These are phyloP conservation scores for Machimus atricapillus DNA, from an alignment of 2,888 invertebrate genomes.

Conservation along the genomic window DNA sequence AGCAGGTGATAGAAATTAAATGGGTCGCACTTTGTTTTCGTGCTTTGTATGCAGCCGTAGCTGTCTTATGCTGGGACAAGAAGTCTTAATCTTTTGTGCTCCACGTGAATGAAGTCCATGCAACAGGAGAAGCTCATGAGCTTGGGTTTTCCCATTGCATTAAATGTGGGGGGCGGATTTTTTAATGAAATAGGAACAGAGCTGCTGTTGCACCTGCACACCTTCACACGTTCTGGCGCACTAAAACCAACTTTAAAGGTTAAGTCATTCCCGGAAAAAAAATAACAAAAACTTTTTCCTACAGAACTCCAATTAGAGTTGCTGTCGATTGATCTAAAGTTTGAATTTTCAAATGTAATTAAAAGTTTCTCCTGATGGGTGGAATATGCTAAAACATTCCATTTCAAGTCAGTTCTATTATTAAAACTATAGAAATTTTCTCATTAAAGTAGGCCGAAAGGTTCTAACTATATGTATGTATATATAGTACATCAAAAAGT, in stretches of 20 bases:
- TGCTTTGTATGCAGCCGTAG: neutral
- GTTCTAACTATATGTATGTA: neutral
- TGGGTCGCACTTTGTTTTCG: conserved; percentile 17
- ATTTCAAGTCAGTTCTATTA: neutral
- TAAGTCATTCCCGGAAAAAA: neutral
- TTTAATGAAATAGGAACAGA: neutral
- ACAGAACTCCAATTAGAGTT: neutral
- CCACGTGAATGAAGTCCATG: neutral
- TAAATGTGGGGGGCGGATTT: neutral
- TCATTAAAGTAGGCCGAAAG: neutral
- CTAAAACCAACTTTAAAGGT: neutral
- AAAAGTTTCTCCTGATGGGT: neutral
- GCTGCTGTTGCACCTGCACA: neutral
- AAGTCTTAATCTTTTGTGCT: neutral
- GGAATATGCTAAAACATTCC: neutral
- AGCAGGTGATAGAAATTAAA: neutral
- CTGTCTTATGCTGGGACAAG: neutral
- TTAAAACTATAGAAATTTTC: neutral
- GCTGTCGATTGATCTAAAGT: neutral
- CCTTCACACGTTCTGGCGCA: neutral
- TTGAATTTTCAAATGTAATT: neutral
- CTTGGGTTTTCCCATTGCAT: neutral
- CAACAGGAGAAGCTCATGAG: neutral
- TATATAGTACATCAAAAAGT: neutral
- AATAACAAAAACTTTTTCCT: neutral